These are phyloP conservation scores for Monopis laevigella DNA, from an alignment of 2,888 invertebrate species.

Conservation along the genomic window DNA sequence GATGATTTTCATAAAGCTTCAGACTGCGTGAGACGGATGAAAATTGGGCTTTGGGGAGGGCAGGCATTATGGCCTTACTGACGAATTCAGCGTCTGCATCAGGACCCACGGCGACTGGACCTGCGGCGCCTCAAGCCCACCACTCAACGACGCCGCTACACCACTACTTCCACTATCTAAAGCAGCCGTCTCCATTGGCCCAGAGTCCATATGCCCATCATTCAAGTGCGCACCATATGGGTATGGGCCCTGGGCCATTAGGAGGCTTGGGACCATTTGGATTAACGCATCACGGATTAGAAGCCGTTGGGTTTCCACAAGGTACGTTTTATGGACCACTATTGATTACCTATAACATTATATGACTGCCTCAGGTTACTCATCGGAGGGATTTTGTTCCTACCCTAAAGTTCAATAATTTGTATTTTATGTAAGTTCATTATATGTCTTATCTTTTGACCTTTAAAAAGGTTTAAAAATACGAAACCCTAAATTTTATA, in stretches of 20 bases:
- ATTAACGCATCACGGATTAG: constrained; percentile 52
- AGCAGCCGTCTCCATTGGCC: constrained; percentile 60
- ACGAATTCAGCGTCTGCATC: constrained; percentile 49
- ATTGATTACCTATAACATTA: neutral
- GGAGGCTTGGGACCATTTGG: constrained; percentile 61
- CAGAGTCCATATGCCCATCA: constrained; percentile 60
- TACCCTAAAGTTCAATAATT: too few relatives aligned
- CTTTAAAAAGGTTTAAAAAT: too few relatives aligned
- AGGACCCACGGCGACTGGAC: constrained; percentile 44
- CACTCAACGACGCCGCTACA: constrained; percentile 64
- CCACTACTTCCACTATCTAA: constrained; percentile 67
- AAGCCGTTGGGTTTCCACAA: constrained; percentile 63
- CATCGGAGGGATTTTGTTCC: too few relatives aligned
- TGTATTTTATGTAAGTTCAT: too few relatives aligned
- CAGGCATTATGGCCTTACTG: constrained; percentile 46
- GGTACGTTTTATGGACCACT: constrained; percentile 34
- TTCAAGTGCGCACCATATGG: constrained; percentile 61
- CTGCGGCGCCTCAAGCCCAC: constrained; percentile 49
- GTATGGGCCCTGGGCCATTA: constrained; percentile 62
- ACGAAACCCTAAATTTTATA: too few relatives aligned
- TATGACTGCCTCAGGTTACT: too few relatives aligned
- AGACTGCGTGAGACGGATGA: constrained; percentile 12
- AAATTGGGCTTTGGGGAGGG: neutral
- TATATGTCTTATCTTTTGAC: too few relatives aligned
- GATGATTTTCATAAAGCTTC: constrained; percentile 34